These are phyloP conservation scores for Anniella stebbinsi DNA, from an alignment of 2,797 vertebrate genomes.

Conservation along the genomic window DNA sequence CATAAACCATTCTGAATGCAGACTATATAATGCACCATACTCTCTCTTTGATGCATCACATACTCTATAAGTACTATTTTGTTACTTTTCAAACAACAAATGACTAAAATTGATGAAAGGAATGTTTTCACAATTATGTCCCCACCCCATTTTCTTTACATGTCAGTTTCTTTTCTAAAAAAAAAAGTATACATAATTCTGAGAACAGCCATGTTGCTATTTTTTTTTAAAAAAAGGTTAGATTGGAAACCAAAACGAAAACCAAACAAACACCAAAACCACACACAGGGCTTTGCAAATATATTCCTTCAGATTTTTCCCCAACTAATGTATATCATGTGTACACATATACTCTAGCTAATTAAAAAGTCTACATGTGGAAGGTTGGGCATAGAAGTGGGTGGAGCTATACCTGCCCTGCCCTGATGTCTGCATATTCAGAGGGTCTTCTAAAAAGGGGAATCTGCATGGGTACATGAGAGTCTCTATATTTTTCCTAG, in stretches of 20 bases:
- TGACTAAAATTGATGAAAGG: constrained; percentile 51
- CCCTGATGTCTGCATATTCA: background rate
- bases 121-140: background rate
- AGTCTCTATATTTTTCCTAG: too few species aligned
- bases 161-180: background rate
- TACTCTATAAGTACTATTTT: constrained; percentile 4
- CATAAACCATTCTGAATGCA: constrained; percentile 57
- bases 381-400: background rate
- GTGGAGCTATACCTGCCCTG: background rate
- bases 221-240: background rate
- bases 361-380: background rate
- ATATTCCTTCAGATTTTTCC: background rate
- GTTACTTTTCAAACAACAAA: constrained; percentile 49
- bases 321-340: too few species aligned
- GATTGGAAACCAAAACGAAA: background rate
- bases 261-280: too few species aligned
- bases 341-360: too few species aligned
- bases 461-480: background rate
- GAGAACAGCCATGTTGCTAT: background rate
- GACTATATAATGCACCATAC: constrained; percentile 30
- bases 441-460: background rate
- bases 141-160: constrained; percentile 20
- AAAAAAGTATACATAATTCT: background rate
- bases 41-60: constrained; percentile 22
- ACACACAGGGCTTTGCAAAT: background rate